Evolutionary conservation across 2,113 vertebrate genomes (phyloP), one percentile per base, ranked within the genome.

Genomic region (Vireo altiloquus): DNA sequence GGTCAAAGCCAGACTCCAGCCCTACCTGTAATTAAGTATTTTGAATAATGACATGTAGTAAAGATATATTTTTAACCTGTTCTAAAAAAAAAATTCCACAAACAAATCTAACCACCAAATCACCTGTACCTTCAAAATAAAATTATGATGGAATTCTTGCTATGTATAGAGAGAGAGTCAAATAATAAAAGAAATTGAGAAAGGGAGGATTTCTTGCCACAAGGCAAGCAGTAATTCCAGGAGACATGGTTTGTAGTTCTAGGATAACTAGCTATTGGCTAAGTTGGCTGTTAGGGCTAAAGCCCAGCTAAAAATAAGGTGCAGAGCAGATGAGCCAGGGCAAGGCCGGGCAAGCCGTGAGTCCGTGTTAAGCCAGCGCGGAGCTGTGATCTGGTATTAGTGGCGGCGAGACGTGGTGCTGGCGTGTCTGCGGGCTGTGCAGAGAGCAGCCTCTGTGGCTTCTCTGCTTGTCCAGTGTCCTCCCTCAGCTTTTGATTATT

Each of bases 301-400:
- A 92, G 64, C 50, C 65, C 12, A 75, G 89, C 89, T 88, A 92
- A 79, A 92, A 90, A 94, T 72, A 89, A 86, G 40, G 49, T 60
- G 22, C 46, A 46, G 87, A 94, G 87, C 66, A 91, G 94, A 80
- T 91, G 92, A 86, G 76, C 35, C 83, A 39, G 94, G 87, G 90
- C 92, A 90, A 61, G 86, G 89, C 61, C 56, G 7, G 79, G 20
- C 86, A 47, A 82, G 87, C 17, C 79, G 75, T 1, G 19, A 25
- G 82, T 75, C 53, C 1, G 0, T 1, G 63, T 10, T 92, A 95
- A 86, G 92, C 44, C 35, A 39, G 9, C 0, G 4, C 21, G 1
- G 68, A 79, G 89, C 95, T 33, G 33, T 82, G 90, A 92, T 50
- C 66, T 78, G 35, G 22, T 35, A 50, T 92, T 91, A 89, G 87